These are phyloP conservation scores for Lophius americanus DNA, from an alignment of 2,797 vertebrate genomes.

Conservation along the genomic window DNA sequence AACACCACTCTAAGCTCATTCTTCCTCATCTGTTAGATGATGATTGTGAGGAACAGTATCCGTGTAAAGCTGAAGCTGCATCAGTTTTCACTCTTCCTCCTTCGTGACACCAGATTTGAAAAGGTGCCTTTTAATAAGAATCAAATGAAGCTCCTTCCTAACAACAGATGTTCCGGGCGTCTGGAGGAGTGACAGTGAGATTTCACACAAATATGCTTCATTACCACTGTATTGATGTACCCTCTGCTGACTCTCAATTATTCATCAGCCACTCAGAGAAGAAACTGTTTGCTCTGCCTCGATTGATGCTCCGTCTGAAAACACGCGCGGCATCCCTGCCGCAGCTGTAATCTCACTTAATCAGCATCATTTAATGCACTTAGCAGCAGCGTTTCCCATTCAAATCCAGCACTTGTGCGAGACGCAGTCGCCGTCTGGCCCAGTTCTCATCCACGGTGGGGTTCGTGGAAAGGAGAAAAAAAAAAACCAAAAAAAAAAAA, in stretches of 20 bases:
- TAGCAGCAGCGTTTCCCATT: conserved; percentile 75
- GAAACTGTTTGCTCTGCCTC: conserved; percentile 73
- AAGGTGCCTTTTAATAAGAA: conserved; percentile 21
- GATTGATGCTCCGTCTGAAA: conserved; percentile 74
- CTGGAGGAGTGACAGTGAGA: conserved; percentile 52
- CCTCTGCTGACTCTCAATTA: conserved; percentile 80
- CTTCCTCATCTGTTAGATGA: too few species aligned
- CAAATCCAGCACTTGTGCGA: conserved; percentile 70
- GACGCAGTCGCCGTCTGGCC: conserved; percentile 62
- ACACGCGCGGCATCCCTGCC: conserved; percentile 73
- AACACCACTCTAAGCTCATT: too few species aligned
- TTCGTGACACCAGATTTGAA: not conserved
- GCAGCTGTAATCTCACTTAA: conserved; percentile 79
- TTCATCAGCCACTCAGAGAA: conserved; percentile 72
- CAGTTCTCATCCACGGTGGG: conserved; percentile 70
- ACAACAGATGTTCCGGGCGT: conserved; percentile 35
- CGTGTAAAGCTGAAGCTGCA: too few species aligned
- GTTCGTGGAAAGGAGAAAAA: conserved; percentile 63
- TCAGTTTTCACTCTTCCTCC: too few species aligned
- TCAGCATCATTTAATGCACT: conserved; percentile 79
- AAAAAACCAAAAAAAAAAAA: not conserved
- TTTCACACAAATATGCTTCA: conserved; percentile 74
- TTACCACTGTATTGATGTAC: conserved; percentile 79
- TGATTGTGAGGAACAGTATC: too few species aligned
- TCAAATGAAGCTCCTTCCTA: conserved; percentile 18